Conservation (phyloP, 2,888 invertebrate species). For the Acrobasis suavella region DNA sequence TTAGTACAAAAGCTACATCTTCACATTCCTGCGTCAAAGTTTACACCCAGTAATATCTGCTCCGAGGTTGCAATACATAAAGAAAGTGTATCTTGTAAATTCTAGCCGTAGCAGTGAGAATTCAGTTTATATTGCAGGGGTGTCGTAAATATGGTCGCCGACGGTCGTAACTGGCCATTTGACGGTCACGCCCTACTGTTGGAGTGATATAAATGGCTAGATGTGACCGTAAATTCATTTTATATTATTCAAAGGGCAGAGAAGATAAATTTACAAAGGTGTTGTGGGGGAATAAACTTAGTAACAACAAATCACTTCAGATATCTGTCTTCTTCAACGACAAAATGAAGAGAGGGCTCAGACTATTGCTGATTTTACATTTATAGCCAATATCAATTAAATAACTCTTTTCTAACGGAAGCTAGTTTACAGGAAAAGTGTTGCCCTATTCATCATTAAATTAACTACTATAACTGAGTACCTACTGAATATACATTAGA, state of each 20-base stretch:
- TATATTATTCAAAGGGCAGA: background rate
- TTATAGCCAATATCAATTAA: no score
- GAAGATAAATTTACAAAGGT: background rate
- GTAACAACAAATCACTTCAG: no score
- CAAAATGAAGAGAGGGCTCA: no score
- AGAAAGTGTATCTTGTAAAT: background rate
- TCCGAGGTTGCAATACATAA: constrained; percentile 1
- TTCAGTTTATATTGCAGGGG: constrained; percentile 28
- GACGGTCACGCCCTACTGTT: constrained; percentile 32
- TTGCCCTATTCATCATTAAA: no score
- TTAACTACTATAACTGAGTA: no score
- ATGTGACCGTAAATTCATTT: constrained; percentile 13
- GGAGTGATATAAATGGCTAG: constrained; percentile 22
- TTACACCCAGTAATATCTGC: background rate
- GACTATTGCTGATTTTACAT: no score
- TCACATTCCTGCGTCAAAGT: background rate
- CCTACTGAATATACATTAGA: no score
- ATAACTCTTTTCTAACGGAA: no score
- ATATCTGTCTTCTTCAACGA: no score
- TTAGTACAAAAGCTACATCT: no score
- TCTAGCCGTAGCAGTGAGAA: constrained; percentile 2
- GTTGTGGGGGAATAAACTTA: no score
- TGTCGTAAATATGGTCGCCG: constrained; percentile 28
- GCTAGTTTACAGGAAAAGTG: no score
- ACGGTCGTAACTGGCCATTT: constrained; percentile 31